Percentiles rank a stretch among this genome's conserved stretches.
phyloP scores from a whole-genome alignment of 1,140 invertebrate genomes.

The Philotrypesis tridentata region DNA sequence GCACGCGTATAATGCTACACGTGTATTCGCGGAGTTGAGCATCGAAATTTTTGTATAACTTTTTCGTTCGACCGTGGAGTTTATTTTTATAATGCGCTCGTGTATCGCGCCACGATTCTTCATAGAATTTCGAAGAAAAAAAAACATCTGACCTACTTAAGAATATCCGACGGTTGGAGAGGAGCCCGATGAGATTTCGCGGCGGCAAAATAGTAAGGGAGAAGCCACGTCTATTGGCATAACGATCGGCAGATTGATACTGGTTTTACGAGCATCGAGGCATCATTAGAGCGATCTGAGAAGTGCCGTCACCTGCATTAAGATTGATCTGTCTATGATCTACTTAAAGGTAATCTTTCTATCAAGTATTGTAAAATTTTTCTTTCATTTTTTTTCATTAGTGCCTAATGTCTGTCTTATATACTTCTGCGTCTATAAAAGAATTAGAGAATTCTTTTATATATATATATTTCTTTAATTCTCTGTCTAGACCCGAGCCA shows the following conservation, averaged over 20 bases:
- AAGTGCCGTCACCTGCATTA: not conserved
- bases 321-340: not conserved
- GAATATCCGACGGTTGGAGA: not conserved
- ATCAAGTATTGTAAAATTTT: no score
- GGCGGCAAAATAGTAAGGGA: no score
- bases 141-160: not conserved
- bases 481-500: no score
- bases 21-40: not conserved
- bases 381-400: no score
- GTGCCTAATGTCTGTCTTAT: no score
- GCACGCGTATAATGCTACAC: not conserved
- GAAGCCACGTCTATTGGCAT: not conserved
- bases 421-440: no score
- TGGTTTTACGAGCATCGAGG: not conserved
- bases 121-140: not conserved
- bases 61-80: not conserved
- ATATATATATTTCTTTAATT: no score
- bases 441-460: no score
- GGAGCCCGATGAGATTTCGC: not conserved
- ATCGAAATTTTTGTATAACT: not conserved
- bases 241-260: not conserved
- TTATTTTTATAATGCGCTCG: not conserved
- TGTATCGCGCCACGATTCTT: no score
- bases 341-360: no score
- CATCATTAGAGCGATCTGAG: not conserved